Evolutionary conservation across 2,113 vertebrate species (phyloP).

Genomic region (Nerophis lumbriciformis): DNA sequence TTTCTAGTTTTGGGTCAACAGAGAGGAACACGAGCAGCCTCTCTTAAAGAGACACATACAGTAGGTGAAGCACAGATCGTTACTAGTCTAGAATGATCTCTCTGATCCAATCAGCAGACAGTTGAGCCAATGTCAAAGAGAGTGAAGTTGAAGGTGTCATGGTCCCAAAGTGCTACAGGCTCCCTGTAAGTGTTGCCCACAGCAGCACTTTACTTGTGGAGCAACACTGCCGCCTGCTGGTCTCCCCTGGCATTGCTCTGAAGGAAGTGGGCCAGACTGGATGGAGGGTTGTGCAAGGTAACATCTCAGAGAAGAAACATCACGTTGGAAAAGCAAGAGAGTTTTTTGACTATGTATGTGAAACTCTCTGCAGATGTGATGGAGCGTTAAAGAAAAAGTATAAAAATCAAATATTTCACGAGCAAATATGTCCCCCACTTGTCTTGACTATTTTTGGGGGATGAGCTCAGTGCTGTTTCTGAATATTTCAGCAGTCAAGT

Average conservation of each 20-base stretch:
- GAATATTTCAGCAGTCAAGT: constrained; percentile 19
- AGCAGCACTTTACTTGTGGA: background rate
- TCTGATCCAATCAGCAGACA: constrained; percentile 30
- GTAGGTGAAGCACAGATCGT: background rate
- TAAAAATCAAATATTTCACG: no score
- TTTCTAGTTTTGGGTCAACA: constrained; percentile 50
- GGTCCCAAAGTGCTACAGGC: constrained; percentile 35
- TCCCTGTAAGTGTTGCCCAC: constrained; percentile 12
- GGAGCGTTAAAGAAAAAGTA: background rate
- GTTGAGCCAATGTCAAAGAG: constrained; percentile 14
- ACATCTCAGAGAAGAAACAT: constrained; percentile 17
- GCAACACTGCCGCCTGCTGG: constrained; percentile 48
- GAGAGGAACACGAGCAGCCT: constrained; percentile 37
- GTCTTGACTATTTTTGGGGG: background rate
- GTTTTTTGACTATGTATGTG: background rate
- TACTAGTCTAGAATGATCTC: background rate
- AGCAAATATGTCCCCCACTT: background rate
- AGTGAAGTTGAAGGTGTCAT: constrained; percentile 49
- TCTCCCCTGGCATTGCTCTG: constrained; percentile 1
- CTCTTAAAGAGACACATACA: constrained; percentile 14
- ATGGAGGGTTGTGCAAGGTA: constrained; percentile 20
- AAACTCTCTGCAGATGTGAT: background rate
- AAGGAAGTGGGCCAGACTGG: background rate
- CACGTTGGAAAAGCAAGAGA: background rate
- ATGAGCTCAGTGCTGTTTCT: background rate